Evolutionary conservation across 2,797 vertebrate species (phyloP), one percentile per base, ranked within the genome.

Genomic region (Gadopsis bispinosus): DNA sequence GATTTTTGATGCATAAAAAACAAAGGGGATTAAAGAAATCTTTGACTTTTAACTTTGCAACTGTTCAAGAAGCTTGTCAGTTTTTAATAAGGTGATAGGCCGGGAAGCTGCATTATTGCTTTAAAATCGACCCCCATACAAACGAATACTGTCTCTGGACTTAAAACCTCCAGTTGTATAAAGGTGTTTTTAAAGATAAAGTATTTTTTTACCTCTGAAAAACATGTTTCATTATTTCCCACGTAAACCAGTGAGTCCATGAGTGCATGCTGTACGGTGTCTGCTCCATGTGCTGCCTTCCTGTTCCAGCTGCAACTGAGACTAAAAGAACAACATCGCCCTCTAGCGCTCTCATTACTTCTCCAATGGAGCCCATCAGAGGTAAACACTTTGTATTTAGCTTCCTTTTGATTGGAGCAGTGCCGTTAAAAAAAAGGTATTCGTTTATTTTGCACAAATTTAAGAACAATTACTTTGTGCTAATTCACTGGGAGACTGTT

Each of bases 301-400:
- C 41, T 61, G 68, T 79, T 77, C 66, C 65, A 67, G 68, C 62
- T 77, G 10, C 7, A n/a, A 56, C 41, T 62, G 55, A 75, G 31
- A 83, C 81, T 26, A 6, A 78, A 85, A 93, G 94, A 68, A 75
- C 94, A 91, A 94, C 69, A 90, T 88, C 91, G 94, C 94, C 95
- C 94, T 94, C 95, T 95, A 94, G 95, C 83, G 95, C 83, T 71
- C 35, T 0, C 37, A 22, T 3, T 13, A 17, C 56, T 31, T 12
- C 2, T 12, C 17, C 12, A n/a, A 20, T n/a, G 43, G 4, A 39
- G 26, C 35, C 48, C 41, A 58, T 9, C 5, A 7, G 50, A 48
- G 22, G 39, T 20, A 13, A 69, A 70, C 37, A 31, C 13, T 29
- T 12, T 17, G 5, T 11, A 14, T 64, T 51, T 39, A 65, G 14